Evolutionary conservation across 2,888 invertebrate species (phyloP), one percentile per base, ranked within the genome.

Genomic region (Hoplodrina blanda): DNA sequence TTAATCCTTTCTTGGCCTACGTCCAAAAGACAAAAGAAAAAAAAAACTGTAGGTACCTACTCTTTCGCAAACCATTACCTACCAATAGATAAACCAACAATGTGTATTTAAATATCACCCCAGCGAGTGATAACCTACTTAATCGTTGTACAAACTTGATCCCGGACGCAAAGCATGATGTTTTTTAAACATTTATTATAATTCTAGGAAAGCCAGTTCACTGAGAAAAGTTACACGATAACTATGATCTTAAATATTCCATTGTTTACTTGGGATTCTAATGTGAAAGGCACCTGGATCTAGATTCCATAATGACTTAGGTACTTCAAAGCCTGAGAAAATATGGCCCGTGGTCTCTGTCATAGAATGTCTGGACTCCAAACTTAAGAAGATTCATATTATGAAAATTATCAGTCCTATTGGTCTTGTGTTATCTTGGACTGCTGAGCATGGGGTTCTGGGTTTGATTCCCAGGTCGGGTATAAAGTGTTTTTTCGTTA

Each of bases 131-230:
- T 76, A 76, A 79, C 76, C 80, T 13, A 73, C 6, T 54, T 66
- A 61, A 62, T 50, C 19, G 33, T 33, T 46, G 13, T 15, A 70
- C 0, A 20, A 15, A 25, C 19, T 61, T 73, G 74, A 74, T 63
- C 80, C 62, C 76, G 80, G 80, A 79, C 52, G 25, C 7, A 0
- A 17, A 13, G 1, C 20, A 25, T 25, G 2, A 60, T 73, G 62
- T 79, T 59, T 73, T 76, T 74, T 17, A 73, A 79, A 79, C 54
- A 73, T 60, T 73, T 55, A 46, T 66, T 60, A 41, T 15, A 63
- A 41, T 74, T 74, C 76, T 67, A 7, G 10, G 80, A 74, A 79
- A n/a, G 44, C 15, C 52, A 63, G 37, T 37, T 54, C 10, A 53
- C 15, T 52, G 59, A 52, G 44, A 57, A 61, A 25, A 41, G 13